Percentiles rank a stretch among this genome's conserved stretches.
phyloP scores from a whole-genome alignment of 1,140 invertebrate species.

The Papilio glaucus region DNA sequence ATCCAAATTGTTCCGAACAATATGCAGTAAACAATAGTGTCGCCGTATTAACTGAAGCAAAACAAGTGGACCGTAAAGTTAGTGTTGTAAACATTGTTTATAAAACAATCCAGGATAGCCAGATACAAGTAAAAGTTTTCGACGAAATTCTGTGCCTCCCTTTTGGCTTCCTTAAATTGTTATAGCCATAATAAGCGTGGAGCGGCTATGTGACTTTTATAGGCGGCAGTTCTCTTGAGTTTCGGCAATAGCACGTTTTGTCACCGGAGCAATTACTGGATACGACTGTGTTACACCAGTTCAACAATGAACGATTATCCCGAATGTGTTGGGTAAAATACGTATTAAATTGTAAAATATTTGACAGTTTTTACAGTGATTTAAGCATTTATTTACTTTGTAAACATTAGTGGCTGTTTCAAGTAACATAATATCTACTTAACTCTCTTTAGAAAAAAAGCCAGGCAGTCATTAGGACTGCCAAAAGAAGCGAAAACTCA shows the following conservation, averaged over 20 bases:
- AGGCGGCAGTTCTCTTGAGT: constrained; percentile 64
- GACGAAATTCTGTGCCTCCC: constrained; percentile 75
- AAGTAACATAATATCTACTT: too few species aligned
- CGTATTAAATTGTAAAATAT: not conserved
- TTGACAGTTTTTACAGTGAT: too few species aligned
- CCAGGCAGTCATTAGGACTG: too few species aligned
- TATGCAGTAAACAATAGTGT: constrained; percentile 59
- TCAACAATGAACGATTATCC: constrained; percentile 1
- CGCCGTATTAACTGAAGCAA: constrained; percentile 61
- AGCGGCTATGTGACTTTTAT: constrained; percentile 78
- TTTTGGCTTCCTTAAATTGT: constrained; percentile 80
- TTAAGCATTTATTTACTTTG: too few species aligned
- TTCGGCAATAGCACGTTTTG: constrained; percentile 63
- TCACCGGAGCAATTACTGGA: constrained; percentile 63
- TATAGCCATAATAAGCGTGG: constrained; percentile 74
- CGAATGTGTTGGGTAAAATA: not conserved
- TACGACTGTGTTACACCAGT: constrained; percentile 14
- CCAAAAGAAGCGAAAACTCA: too few species aligned
- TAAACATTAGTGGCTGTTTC: too few species aligned
- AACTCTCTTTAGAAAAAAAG: too few species aligned
- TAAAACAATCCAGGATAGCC: constrained; percentile 74
- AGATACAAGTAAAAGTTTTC: constrained; percentile 75
- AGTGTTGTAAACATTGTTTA: constrained; percentile 79
- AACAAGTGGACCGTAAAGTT: constrained; percentile 76
- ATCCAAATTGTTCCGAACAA: constrained; percentile 65